Percentiles rank a stretch among this genome's conserved stretches.
Conservation (phyloP, 2,888 invertebrate genomes). For the Campoplex nolae region DNA sequence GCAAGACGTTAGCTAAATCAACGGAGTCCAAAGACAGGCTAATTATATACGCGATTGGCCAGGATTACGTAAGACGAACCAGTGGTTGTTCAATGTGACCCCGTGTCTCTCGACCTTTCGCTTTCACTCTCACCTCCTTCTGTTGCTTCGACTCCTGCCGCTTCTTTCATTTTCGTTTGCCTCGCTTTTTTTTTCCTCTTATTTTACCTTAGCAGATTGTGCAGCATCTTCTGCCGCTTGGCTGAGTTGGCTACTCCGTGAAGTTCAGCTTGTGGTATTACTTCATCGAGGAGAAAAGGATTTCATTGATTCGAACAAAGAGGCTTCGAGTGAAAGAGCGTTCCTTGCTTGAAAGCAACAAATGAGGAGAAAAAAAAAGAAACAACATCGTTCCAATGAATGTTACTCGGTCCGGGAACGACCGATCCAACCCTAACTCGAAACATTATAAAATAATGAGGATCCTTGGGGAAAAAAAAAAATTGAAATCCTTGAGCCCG, state of each 20-base stretch:
- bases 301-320: conserved; percentile 32
- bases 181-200: background rate
- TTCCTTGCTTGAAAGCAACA: background rate
- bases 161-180: conserved; percentile 41
- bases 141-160: conserved; percentile 28
- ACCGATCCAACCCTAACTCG: background rate
- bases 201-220: conserved; percentile 40
- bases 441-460: background rate
- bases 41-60: conserved; percentile 69
- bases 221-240: conserved; percentile 25
- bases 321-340: conserved; percentile 1
- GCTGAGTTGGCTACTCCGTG: background rate
- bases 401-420: background rate
- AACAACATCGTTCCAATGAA: background rate
- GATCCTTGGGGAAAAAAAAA: background rate
- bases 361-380: background rate
- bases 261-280: conserved; percentile 43
- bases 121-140: conserved; percentile 81
- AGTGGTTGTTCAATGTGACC: conserved; percentile 80
- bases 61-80: conserved; percentile 74
- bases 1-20: conserved; percentile 48
- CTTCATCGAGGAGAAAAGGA: conserved; percentile 11
- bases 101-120: conserved; percentile 82
- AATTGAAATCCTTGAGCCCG: background rate
- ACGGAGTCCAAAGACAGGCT: conserved; percentile 65